These are phyloP conservation scores for Scaptomyza reducta DNA, from an alignment of 2,888 invertebrate species.

Conservation along the genomic window DNA sequence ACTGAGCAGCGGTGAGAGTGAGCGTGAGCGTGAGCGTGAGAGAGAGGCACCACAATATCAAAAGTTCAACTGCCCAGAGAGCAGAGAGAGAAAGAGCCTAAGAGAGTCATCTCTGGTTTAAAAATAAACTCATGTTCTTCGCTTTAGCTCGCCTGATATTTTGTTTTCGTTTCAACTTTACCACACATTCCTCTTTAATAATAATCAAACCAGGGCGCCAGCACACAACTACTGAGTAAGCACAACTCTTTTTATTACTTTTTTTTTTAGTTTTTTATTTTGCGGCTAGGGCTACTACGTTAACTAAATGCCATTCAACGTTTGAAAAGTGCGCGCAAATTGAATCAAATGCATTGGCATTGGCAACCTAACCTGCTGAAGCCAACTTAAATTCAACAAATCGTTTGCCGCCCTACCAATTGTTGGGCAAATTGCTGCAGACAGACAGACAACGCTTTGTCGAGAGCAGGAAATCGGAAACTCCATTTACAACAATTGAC, in stretches of 20 bases:
- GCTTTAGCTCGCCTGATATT: slow-evolving; percentile 45
- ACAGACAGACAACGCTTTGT: slow-evolving; percentile 31
- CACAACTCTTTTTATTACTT: not conserved
- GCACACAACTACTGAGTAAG: slow-evolving; percentile 9
- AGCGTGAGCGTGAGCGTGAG: not conserved
- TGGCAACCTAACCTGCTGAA: slow-evolving; percentile 13
- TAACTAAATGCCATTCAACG: slow-evolving; percentile 12
- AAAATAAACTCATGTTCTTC: slow-evolving; percentile 57
- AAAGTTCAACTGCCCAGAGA: slow-evolving; percentile 17
- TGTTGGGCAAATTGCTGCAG: slow-evolving; percentile 46
- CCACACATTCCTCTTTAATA: slow-evolving; percentile 33
- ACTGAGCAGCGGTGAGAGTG: slow-evolving; percentile 24
- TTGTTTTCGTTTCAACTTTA: slow-evolving; percentile 59
- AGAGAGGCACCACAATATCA: slow-evolving; percentile 34
- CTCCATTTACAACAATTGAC: slow-evolving; percentile 72
- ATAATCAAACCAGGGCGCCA: slow-evolving; percentile 44
- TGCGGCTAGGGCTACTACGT: slow-evolving; percentile 40
- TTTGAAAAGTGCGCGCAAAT: slow-evolving; percentile 50
- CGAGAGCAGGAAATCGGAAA: slow-evolving; percentile 57
- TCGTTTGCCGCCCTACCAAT: slow-evolving; percentile 36
- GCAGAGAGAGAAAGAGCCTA: slow-evolving; percentile 20
- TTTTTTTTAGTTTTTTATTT: not conserved
- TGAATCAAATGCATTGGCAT: slow-evolving; percentile 22
- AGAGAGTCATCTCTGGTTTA: slow-evolving; percentile 42
- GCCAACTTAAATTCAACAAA: slow-evolving; percentile 41